A percentile compares a stretch with the other conserved stretches of the same genome.
Conservation (phyloP, 2,113 vertebrate genomes). For the Brachyhypopomus occidentalis region DNA sequence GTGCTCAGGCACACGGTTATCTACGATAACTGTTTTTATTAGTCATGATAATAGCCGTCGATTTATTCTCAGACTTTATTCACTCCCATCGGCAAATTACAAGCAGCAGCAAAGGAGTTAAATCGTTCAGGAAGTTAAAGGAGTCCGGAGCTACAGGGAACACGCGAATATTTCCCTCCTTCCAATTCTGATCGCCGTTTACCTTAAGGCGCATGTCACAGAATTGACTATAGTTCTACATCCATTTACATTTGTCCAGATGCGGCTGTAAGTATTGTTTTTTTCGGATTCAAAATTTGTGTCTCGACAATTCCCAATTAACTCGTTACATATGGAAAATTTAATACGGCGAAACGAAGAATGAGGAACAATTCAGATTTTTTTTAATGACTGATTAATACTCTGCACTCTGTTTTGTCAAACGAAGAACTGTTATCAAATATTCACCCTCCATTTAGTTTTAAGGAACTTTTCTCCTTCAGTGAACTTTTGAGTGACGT, state of each 20-base stretch:
- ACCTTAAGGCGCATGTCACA: constrained; percentile 8
- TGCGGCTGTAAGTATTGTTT: background rate
- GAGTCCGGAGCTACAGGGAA: constrained; percentile 25
- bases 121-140: constrained; percentile 48
- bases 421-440: background rate
- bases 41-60: background rate
- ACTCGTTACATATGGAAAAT: background rate
- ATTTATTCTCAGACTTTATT: background rate
- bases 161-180: constrained; percentile 7
- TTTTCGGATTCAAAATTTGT: background rate
- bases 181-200: constrained; percentile 1
- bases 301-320: background rate
- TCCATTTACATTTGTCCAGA: background rate
- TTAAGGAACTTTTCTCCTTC: background rate
- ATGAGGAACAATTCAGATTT: background rate
- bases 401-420: background rate
- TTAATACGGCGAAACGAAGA: background rate
- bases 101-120: constrained; percentile 51
- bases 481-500: constrained; percentile 8
- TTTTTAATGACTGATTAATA: too few species aligned
- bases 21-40: constrained; percentile 10
- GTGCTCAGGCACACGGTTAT: background rate
- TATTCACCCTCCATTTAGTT: background rate
- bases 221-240: background rate
- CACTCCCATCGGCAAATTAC: constrained; percentile 14